Base-by-base conservation (phyloP, 2,888 invertebrate species). In the Electrophaes corylata region DNA sequence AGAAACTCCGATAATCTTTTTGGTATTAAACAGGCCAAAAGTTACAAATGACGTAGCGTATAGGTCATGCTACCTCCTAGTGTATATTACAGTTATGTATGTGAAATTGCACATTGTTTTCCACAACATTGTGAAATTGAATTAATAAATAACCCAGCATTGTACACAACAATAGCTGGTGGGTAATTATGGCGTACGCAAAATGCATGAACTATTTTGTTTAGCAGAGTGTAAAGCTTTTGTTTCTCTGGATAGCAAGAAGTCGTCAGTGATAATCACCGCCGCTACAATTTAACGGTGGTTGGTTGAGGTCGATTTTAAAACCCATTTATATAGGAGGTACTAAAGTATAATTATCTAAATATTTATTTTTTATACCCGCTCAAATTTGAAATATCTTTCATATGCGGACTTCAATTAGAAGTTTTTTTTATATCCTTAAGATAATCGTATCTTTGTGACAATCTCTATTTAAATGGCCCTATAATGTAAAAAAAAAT, bases 161-260 rank as follows among this genome's bases (percentile, higher is more conserved):
- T 81, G 80, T 79, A 70, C 70, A 72, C 71, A 77, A 82, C 85
- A 82, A 81, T 76, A 79, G 72, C 41, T 41, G 67, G 67, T 70
- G 64, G 66, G 78, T 86, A 88, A 87, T 87, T 87, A 84, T 75
- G 44, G 56, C 37, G 57, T 64, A 82, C 78, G 81, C 81, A 81
- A 81, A 78, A 75, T 72, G 78, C 75, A 78, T 76, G 73, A 74
- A 78, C 76, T 78, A 81, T 84, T 83, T 84, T 84, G 88, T 83
- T 83, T 79, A 88, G 81, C 83, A 86, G 84, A 86, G 71, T 87
- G 86, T 86, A 83, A 86, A 81, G 72, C 73, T 79, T 83, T 84
- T 83, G 83, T 84, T 72, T 68, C 54, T 53, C 40, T 41, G 39
- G 51, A 56, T 44, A 50, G 37, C 53, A 65, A 61, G 56, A 62